Percentiles rank a stretch among this genome's conserved stretches.
Evolutionary conservation across 2,888 invertebrate genomes (phyloP).

Genomic region (Oxytorus armatus): DNA sequence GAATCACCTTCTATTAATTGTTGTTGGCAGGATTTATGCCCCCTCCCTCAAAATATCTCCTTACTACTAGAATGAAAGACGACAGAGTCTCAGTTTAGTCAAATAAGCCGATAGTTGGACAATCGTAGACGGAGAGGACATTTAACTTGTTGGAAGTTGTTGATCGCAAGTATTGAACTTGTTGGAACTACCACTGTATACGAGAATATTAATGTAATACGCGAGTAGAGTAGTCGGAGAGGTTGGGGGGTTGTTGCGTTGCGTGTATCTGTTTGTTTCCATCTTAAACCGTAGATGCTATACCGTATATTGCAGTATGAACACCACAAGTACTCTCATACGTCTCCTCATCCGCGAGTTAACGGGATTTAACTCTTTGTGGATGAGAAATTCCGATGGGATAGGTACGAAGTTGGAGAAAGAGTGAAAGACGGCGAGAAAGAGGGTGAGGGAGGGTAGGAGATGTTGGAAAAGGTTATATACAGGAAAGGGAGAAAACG

Average conservation of each 20-base stretch:
- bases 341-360: constrained; percentile 48
- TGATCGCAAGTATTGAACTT: not conserved
- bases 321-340: constrained; percentile 19
- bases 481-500: constrained; percentile 1
- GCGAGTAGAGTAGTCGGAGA: too few relatives aligned
- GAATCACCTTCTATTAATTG: too few relatives aligned
- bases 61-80: too few relatives aligned
- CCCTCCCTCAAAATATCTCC: too few relatives aligned
- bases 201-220: too few relatives aligned
- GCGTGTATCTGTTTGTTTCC: constrained; percentile 17
- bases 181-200: not conserved
- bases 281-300: constrained; percentile 16
- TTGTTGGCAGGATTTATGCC: too few relatives aligned
- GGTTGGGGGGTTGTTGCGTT: too few relatives aligned
- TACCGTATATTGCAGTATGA: constrained; percentile 6
- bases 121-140: too few relatives aligned
- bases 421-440: not conserved
- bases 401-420: constrained; percentile 18
- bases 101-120: too few relatives aligned
- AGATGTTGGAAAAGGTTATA: constrained; percentile 13
- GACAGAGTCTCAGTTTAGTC: too few relatives aligned
- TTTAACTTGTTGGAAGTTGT: too few relatives aligned
- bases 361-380: constrained; percentile 58
- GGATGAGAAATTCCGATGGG: constrained; percentile 14
- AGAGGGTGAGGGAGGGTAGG: not conserved